Evolutionary conservation across 2,888 invertebrate genomes (phyloP), one percentile per base, ranked within the genome.

Genomic region (Pemphredon lugubris): DNA sequence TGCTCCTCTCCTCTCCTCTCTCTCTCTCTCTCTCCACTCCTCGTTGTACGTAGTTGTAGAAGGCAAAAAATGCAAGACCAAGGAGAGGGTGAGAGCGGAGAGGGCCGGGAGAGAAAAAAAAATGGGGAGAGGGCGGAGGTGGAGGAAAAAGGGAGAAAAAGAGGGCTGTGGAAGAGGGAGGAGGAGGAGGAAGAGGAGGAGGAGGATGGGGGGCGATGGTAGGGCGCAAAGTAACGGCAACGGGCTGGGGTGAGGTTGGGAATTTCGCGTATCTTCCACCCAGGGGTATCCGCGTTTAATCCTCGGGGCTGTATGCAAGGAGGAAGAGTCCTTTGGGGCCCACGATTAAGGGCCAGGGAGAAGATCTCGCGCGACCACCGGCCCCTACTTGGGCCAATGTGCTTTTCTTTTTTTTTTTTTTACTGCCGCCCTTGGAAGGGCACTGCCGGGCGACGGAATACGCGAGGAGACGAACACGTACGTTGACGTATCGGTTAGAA

Each of bases 221-320:
- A n/a, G n/a, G n/a, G n/a, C n/a, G n/a, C n/a, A n/a, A n/a, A 77
- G 73, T 76, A 77, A 75, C 72, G 73, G 14, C 26, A 61, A 63
- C 57, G 45, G 51, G 57, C n/a, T n/a, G 61, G 58, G 58, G 59
- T 54, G 47, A 48, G 64, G 80, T 67, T 73, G 79, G 73, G 75
- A 77, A 81, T 82, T 81, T 83, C 75, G 79, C 82, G 73, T 82
- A 77, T 82, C 82, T 78, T 82, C 75, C 70, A 64, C 60, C 75
- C 68, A 63, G 63, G 74, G 71, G 50, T 77, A 77, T 75, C 68
- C 75, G 53, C 73, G 76, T 77, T 80, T 82, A 82, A 82, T 82
- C 79, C 82, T 72, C 53, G 63, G 55, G 67, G 54, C 71, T 72
- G 16, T 73, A 73, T 51, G 73, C 73, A 73, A 76, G 66, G 61